Conservation (phyloP, 2,113 vertebrate genomes). For the Tichodroma muraria region DNA sequence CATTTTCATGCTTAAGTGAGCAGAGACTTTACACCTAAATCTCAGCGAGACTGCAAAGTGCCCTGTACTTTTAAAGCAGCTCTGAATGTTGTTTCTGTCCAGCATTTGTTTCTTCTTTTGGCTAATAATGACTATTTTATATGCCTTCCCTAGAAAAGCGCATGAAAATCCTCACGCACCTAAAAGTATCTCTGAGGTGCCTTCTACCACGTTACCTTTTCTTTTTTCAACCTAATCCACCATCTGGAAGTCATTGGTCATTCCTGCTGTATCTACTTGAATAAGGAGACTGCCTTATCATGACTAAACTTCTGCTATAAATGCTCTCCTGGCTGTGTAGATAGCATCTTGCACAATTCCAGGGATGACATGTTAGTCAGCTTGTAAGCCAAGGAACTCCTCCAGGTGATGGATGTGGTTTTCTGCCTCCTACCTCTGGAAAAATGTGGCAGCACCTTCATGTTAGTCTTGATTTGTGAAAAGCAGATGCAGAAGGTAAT, state of each 20-base stretch:
- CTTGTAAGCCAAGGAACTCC: background rate
- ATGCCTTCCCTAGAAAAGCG: background rate
- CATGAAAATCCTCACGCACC: background rate
- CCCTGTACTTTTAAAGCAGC: background rate
- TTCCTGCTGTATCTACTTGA: background rate
- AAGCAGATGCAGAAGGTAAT: background rate
- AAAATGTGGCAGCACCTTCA: background rate
- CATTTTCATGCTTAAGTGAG: background rate
- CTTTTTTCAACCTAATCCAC: background rate
- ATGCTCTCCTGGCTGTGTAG: background rate
- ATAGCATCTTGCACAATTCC: background rate
- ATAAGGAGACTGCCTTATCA: background rate
- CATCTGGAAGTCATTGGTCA: background rate
- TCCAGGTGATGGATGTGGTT: background rate
- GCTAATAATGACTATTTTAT: background rate
- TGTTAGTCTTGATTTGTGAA: background rate
- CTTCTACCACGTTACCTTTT: accelerated
- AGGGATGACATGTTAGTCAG: background rate
- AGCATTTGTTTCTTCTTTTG: background rate
- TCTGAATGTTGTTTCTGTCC: background rate
- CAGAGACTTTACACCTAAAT: background rate
- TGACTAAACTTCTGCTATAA: background rate
- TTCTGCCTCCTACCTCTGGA: background rate
- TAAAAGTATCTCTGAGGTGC: background rate
- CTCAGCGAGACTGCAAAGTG: background rate